Evolutionary conservation across 2,888 invertebrate species (phyloP).

Genomic region (Temnothorax ravouxi): DNA sequence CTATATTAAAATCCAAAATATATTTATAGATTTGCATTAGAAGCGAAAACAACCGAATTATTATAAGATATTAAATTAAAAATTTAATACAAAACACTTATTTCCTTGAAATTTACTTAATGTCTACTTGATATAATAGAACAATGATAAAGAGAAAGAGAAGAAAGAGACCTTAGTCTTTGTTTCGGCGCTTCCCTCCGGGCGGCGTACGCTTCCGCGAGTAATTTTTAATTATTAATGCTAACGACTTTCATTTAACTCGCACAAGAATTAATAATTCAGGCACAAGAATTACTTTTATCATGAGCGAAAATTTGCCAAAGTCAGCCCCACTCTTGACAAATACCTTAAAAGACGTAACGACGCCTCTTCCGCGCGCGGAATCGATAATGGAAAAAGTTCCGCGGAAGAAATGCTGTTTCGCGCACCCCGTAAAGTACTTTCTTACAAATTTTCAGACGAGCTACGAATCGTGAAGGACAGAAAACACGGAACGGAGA

Average conservation of each 20-base stretch:
- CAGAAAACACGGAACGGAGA: constrained; percentile 93
- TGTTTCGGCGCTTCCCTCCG: constrained; percentile 7
- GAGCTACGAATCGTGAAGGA: constrained; percentile 95
- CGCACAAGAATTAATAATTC: constrained; percentile 36
- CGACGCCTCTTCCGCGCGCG: constrained; percentile 42
- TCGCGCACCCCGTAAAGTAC: constrained; percentile 51
- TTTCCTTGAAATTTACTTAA: not conserved
- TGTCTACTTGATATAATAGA: not conserved
- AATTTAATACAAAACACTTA: not conserved
- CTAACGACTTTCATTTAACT: constrained; percentile 39
- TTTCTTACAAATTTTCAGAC: constrained; percentile 88
- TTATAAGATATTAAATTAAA: not conserved
- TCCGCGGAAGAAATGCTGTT: constrained; percentile 52
- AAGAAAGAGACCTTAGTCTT: constrained; percentile 17
- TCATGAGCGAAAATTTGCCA: constrained; percentile 25
- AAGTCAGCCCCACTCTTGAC: constrained; percentile 56
- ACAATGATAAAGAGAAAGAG: not conserved
- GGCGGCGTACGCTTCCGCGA: constrained; percentile 13
- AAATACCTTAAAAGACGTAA: constrained; percentile 31
- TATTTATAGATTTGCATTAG: not conserved
- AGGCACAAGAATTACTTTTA: constrained; percentile 48
- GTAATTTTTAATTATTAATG: constrained; percentile 48
- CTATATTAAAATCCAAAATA: not conserved
- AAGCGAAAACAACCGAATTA: not conserved
- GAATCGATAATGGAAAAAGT: constrained; percentile 61